Conservation (phyloP, 2,888 invertebrate species). For the Megamerina dolium region DNA sequence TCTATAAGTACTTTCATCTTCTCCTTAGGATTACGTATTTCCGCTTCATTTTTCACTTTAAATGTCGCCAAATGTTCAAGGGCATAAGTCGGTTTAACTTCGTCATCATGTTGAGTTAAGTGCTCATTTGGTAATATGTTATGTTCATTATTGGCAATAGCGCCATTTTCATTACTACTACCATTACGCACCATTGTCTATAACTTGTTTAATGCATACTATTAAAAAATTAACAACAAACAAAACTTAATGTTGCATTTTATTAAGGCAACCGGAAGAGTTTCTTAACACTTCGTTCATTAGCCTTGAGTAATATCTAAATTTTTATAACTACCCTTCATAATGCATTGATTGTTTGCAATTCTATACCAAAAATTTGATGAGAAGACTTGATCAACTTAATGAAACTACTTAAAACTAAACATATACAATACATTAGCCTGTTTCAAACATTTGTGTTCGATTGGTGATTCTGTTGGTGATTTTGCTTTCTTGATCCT, state of each 20-base stretch:
- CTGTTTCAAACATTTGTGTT: no score
- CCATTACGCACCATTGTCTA: slow-evolving; percentile 14
- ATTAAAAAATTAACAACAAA: background rate
- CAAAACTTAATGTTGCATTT: background rate
- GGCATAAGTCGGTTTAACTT: slow-evolving; percentile 66
- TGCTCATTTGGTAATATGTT: slow-evolving; percentile 2
- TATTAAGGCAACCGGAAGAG: no score
- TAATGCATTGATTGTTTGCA: no score
- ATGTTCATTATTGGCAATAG: background rate
- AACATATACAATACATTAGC: no score
- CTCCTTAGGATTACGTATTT: slow-evolving; percentile 82
- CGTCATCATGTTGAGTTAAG: background rate
- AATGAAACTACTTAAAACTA: no score
- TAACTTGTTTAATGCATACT: slow-evolving; percentile 2
- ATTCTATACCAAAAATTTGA: no score
- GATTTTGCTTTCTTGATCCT: no score
- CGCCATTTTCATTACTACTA: slow-evolving; percentile 5
- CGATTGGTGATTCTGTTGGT: no score
- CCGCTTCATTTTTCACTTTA: slow-evolving; percentile 84
- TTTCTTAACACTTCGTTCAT: no score
- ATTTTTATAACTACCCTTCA: no score
- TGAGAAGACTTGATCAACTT: no score
- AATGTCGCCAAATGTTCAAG: slow-evolving; percentile 98
- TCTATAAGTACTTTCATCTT: slow-evolving; percentile 87
- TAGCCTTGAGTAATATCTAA: no score